These are phyloP conservation scores for Cephus pulcher DNA, from an alignment of 2,888 invertebrate species.

Conservation along the genomic window DNA sequence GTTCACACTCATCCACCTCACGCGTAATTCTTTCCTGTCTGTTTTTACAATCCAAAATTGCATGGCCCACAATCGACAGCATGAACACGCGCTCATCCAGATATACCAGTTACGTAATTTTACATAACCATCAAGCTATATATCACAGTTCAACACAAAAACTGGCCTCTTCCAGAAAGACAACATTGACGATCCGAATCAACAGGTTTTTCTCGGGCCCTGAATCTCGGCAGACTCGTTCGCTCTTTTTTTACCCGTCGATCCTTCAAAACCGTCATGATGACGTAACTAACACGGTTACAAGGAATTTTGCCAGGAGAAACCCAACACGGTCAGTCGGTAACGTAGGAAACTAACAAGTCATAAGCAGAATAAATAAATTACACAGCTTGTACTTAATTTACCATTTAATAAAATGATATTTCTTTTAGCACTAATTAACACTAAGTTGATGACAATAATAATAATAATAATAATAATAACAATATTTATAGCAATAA, in stretches of 20 bases:
- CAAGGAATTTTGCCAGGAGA: not conserved
- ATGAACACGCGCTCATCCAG: not conserved
- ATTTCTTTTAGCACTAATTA: constrained; percentile 38
- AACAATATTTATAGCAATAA: constrained; percentile 14
- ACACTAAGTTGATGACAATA: constrained; percentile 36
- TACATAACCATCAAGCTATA: not conserved
- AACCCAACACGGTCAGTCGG: not conserved
- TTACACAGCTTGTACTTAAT: constrained; percentile 16
- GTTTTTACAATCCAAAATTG: not conserved
- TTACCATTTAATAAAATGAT: constrained; percentile 46
- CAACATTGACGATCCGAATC: not conserved
- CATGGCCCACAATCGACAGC: not conserved
- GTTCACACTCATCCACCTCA: not conserved
- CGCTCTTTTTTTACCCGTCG: not conserved
- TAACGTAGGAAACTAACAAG: not conserved
- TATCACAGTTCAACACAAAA: not conserved
- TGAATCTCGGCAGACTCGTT: not conserved
- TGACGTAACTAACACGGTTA: not conserved
- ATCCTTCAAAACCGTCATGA: not conserved
- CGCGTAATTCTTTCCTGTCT: not conserved
- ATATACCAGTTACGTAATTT: not conserved
- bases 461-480: constrained; percentile 30
- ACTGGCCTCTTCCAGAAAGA: not conserved
- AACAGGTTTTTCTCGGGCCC: not conserved
- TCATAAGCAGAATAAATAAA: not conserved